phyloP scores from a whole-genome alignment of 2,797 vertebrate species.

The Coilia nasus region DNA sequence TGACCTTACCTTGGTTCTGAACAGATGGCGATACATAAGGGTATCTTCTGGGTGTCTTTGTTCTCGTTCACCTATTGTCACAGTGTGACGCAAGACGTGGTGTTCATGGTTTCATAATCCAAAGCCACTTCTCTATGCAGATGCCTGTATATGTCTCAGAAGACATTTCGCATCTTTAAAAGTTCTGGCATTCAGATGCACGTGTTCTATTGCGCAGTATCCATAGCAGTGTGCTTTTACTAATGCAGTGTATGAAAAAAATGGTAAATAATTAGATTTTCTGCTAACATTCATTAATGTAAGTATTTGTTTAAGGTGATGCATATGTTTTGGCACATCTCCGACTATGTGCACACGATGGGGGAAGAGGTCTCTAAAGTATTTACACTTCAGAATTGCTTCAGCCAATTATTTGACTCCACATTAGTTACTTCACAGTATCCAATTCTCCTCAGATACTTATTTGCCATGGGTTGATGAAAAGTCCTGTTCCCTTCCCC shows the following conservation, averaged over 20 bases:
- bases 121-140: neutral
- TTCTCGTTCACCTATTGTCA: neutral
- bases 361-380: neutral
- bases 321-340: too few species aligned
- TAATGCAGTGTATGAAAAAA: neutral
- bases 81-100: neutral
- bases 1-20: neutral
- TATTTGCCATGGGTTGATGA: too few species aligned
- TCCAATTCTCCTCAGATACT: too few species aligned
- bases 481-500: too few species aligned
- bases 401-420: too few species aligned
- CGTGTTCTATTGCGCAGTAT: neutral
- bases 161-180: neutral
- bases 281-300: neutral
- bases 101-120: neutral
- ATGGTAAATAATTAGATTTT: neutral
- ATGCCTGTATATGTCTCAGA: neutral
- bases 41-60: neutral
- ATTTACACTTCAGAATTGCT: too few species aligned
- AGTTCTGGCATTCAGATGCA: neutral
- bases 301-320: neutral
- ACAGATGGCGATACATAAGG: neutral
- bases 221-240: neutral
- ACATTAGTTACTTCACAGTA: too few species aligned
- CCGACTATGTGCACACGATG: neutral